These are phyloP conservation scores for Eupithecia subfuscata DNA, from an alignment of 2,888 invertebrate genomes.

Conservation along the genomic window DNA sequence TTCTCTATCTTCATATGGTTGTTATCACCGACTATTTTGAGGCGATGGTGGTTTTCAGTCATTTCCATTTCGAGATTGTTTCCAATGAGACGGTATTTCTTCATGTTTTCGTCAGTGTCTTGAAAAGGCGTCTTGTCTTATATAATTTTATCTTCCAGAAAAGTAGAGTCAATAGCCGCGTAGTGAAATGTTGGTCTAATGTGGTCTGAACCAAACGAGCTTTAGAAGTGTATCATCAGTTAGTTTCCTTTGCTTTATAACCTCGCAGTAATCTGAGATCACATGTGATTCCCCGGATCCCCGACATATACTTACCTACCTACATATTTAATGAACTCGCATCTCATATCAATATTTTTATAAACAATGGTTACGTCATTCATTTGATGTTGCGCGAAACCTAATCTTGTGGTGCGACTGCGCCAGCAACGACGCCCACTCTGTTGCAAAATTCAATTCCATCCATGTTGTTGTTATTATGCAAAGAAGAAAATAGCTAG, in stretches of 20 bases:
- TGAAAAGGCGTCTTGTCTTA: neutral
- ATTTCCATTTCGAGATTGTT: conserved; percentile 58
- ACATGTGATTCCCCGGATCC: conserved; percentile 10
- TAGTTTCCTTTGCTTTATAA: conserved; percentile 21
- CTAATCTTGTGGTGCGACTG: neutral
- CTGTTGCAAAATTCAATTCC: conserved; percentile 2
- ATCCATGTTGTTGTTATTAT: neutral
- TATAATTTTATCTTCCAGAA: neutral
- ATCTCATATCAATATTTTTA: neutral
- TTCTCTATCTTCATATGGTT: conserved; percentile 56
- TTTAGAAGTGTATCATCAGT: neutral
- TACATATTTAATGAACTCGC: neutral
- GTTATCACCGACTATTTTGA: conserved; percentile 58
- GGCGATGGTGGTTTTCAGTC: conserved; percentile 50
- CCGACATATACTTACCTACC: neutral
- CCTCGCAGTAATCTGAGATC: conserved; percentile 4
- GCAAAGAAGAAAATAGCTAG: neutral
- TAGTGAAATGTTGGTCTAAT: neutral
- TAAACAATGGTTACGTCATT: neutral
- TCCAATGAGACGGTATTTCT: conserved; percentile 55
- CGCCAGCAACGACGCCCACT: neutral
- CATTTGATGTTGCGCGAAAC: neutral
- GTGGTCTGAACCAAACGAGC: neutral
- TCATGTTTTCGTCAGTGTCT: conserved; percentile 43
- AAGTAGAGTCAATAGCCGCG: neutral